Base-by-base conservation (phyloP, 2,113 vertebrate genomes). In the Anarhynchus alexandrinus region DNA sequence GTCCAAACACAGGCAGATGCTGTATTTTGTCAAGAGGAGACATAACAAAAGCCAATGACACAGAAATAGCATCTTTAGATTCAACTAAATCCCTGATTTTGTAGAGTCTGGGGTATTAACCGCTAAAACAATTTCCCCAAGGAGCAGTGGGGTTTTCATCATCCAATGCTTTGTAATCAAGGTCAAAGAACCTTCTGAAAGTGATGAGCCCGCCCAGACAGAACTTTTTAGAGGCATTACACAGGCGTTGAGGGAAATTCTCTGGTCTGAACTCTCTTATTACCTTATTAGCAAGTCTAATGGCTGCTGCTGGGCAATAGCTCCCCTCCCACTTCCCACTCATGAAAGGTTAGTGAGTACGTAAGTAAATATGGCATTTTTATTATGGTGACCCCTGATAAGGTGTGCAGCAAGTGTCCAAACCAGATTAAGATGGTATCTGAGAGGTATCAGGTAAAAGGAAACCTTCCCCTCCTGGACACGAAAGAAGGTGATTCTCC, bases 321-420 rank as follows among this genome's bases (percentile, higher is more conserved):
- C 21, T 77, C 12, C 40, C 43, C 26, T 84, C 40, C 51, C 36
- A 40, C 16, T 78, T 57, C 59, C 45, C 27, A 45, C 20, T 29
- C 29, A 30, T 66, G 30, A 49, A 79, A 87, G 0, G 15, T 47
- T 40, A 5, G 23, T 10, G 57, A 76, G 51, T 67, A 10, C 20
- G 7, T 8, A 36, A 82, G 22, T 8, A n/a, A 93, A 94, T 29
- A 7, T 0, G 8, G 3, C 16, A 43, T 87, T 80, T 67, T 67
- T 80, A 30, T 71, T 43, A 7, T 3, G 3, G 20, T 51, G 25
- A 71, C 14, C 43, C 45, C 66, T 30, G 26, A 14, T 20, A 58
- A 85, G 2, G 11, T 32, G 20, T 58, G 36, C 19, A 38, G 26
- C 0, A 2, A 78, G 12, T 1, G 3, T 47, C n/a, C 15, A 36